phyloP scores from a whole-genome alignment of 2,888 invertebrate species.

The Nematopogon swammerdamellus region DNA sequence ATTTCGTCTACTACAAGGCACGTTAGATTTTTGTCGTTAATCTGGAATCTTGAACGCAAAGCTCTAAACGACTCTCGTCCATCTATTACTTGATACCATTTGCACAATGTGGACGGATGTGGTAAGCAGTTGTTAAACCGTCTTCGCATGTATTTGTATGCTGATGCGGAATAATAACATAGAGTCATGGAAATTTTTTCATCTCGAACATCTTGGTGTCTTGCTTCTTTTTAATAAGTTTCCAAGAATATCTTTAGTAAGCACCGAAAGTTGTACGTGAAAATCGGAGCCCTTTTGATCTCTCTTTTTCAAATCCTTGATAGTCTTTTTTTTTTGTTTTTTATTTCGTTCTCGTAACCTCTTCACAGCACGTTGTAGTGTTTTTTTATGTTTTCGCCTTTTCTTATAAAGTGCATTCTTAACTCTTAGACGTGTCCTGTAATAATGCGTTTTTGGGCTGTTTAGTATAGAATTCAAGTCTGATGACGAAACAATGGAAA shows the following conservation, averaged over 20 bases:
- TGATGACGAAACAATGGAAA: background rate
- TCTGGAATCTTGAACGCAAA: background rate
- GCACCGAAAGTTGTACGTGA: background rate
- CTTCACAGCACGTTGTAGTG: background rate
- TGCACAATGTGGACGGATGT: background rate
- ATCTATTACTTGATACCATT: background rate
- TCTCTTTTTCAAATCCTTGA: background rate
- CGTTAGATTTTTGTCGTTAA: background rate
- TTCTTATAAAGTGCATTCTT: background rate
- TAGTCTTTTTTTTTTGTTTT: background rate
- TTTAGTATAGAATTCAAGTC: background rate
- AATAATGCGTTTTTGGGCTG: background rate
- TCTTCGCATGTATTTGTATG: slow-evolving; percentile 1
- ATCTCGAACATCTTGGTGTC: background rate
- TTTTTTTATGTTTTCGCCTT: background rate
- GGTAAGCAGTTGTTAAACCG: background rate
- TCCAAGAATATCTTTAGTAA: too few relatives aligned
- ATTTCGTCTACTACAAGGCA: slow-evolving; percentile 11
- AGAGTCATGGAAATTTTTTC: background rate
- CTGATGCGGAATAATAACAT: background rate
- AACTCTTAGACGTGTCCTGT: background rate
- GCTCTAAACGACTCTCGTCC: background rate
- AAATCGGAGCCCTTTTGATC: background rate
- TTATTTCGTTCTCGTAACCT: background rate
- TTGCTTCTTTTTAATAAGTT: too few relatives aligned